phyloP scores from a whole-genome alignment of 1,140 invertebrate species.

The Heliconius nattereri region DNA sequence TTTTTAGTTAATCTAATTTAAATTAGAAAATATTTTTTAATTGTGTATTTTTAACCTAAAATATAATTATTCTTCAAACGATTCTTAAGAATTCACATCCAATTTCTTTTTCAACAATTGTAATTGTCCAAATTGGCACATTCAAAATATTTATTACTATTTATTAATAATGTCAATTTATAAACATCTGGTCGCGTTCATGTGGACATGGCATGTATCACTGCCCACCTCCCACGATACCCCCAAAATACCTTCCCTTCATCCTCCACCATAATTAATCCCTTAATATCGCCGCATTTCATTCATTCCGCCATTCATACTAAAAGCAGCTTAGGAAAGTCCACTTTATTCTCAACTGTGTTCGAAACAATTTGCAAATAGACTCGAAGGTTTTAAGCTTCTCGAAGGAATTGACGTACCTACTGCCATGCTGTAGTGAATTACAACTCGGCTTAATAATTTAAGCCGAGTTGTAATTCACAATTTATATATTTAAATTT shows the following conservation, averaged over 20 bases:
- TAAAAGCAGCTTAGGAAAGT: conserved; percentile 23
- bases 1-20: neutral
- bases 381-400: neutral
- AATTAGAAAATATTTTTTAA: neutral
- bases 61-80: no score
- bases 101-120: neutral
- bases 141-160: neutral
- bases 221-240: neutral
- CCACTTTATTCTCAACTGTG: neutral
- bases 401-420: neutral
- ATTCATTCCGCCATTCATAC: neutral
- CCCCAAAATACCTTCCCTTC: neutral
- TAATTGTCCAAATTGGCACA: neutral
- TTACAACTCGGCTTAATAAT: neutral
- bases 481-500: neutral
- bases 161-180: neutral
- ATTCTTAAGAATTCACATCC: neutral
- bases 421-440: neutral
- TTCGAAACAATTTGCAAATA: conserved; percentile 1
- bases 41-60: no score
- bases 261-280: conserved; percentile 21
- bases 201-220: neutral
- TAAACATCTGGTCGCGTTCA: neutral
- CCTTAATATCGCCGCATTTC: conserved; percentile 18
- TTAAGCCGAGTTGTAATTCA: no score